Evolutionary conservation across 64 coral and sea anemone genomes (phyloP).

Genomic region (Dendrophyllia cribrosa): DNA sequence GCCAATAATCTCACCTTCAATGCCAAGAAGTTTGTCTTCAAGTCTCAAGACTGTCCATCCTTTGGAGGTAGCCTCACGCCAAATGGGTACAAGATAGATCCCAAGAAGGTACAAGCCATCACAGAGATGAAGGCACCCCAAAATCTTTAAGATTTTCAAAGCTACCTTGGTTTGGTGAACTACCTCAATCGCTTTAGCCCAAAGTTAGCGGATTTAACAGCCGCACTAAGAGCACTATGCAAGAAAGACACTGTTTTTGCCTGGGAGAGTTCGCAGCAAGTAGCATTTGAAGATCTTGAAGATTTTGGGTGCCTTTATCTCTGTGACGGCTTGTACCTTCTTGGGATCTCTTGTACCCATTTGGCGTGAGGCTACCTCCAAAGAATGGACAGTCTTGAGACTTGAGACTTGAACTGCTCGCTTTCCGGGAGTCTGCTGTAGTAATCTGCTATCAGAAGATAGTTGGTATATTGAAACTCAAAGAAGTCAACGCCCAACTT

Average conservation of each 20-base stretch:
- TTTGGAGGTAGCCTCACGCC: conserved; percentile 50
- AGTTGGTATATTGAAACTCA: conserved; percentile 8
- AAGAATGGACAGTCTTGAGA: conserved; percentile 50
- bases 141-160: conserved; percentile 60
- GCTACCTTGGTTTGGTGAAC: conserved; percentile 43
- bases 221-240: conserved; percentile 43
- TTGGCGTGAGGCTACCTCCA: conserved; percentile 37
- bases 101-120: conserved; percentile 55
- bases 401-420: too few species aligned
- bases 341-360: conserved; percentile 28
- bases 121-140: conserved; percentile 45
- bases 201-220: conserved; percentile 32
- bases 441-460: conserved; percentile 40
- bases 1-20: conserved; percentile 61
- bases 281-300: conserved; percentile 38
- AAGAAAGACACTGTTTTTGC: conserved; percentile 13
- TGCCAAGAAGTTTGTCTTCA: conserved; percentile 38
- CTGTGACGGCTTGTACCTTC: conserved; percentile 63
- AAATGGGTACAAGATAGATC: conserved; percentile 31
- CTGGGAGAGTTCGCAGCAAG: not conserved
- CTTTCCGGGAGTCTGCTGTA: conserved; percentile 63
- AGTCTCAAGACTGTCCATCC: conserved; percentile 39
- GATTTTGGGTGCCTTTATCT: conserved; percentile 35
- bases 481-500: not conserved
- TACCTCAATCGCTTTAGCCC: too few species aligned